Percentiles rank a stretch among this genome's conserved stretches.
Evolutionary conservation across 2,888 invertebrate genomes (phyloP).

Genomic region (Agonopterix arenella): DNA sequence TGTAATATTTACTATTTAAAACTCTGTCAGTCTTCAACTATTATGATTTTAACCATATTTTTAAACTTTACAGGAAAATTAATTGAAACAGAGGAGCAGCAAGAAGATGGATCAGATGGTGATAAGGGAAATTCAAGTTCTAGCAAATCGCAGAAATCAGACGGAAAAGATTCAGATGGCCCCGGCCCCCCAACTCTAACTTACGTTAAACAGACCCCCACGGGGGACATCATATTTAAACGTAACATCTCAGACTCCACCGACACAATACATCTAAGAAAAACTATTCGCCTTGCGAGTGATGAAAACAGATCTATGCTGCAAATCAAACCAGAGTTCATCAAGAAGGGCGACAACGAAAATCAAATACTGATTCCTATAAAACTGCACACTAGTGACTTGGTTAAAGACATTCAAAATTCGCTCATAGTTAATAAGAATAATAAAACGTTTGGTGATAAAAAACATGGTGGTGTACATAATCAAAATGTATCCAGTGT

Average conservation of each 20-base stretch:
- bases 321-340: slow-evolving; percentile 60
- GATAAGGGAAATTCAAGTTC: slow-evolving; percentile 50
- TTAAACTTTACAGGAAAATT: slow-evolving; percentile 69
- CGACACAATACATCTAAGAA: slow-evolving; percentile 59
- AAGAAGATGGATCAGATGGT: slow-evolving; percentile 74
- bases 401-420: slow-evolving; percentile 73
- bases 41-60: not conserved
- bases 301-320: slow-evolving; percentile 67
- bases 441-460: slow-evolving; percentile 67
- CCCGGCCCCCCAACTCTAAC: slow-evolving; percentile 56
- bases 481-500: slow-evolving; percentile 67
- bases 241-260: slow-evolving; percentile 54
- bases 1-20: slow-evolving; percentile 4
- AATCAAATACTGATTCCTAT: slow-evolving; percentile 66
- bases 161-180: slow-evolving; percentile 48
- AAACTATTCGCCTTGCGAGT: slow-evolving; percentile 63
- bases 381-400: slow-evolving; percentile 60
- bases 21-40: not conserved
- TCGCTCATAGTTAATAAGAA: slow-evolving; percentile 69
- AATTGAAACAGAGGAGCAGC: slow-evolving; percentile 76
- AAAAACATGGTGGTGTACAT: slow-evolving; percentile 70
- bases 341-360: slow-evolving; percentile 65
- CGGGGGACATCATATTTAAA: slow-evolving; percentile 62
- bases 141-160: slow-evolving; percentile 41
- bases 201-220: slow-evolving; percentile 62